A percentile compares a stretch with the other conserved stretches of the same genome.
Conservation (phyloP, 2,797 vertebrate genomes). For the Sebastes steindachneri region DNA sequence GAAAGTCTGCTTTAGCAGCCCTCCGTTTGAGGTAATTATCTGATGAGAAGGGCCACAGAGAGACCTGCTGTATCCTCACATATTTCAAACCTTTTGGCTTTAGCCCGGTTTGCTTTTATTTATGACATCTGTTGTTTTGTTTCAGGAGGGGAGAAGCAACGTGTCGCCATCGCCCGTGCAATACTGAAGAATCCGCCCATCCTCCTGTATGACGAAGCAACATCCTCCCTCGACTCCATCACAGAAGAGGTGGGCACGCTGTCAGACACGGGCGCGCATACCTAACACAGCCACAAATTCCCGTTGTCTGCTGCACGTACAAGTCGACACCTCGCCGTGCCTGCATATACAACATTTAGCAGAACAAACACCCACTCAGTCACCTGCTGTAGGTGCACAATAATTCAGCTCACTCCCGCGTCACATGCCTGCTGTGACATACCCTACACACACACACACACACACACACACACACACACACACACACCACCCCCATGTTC, state of each 20-base stretch:
- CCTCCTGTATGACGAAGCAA: conserved; percentile 97
- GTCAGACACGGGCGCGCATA: background rate
- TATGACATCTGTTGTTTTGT: conserved; percentile 14
- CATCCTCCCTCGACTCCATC: conserved; percentile 98
- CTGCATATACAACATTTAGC: conserved; percentile 58
- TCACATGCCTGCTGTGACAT: conserved; percentile 65
- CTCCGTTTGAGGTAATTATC: conserved; percentile 41
- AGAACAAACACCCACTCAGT: conserved; percentile 69
- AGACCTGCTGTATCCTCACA: background rate
- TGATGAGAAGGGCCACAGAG: conserved; percentile 10
- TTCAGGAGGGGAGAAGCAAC: conserved; percentile 97
- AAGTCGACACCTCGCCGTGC: conserved; percentile 22
- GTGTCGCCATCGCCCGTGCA: conserved; percentile 95
- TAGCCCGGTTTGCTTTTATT: background rate
- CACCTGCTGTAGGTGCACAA: conserved; percentile 69
- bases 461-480: background rate
- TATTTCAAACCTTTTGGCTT: conserved; percentile 3
- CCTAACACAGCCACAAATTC: conserved; percentile 19
- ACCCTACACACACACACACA: conserved; percentile 3
- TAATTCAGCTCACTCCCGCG: conserved; percentile 63
- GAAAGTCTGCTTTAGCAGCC: conserved; percentile 28
- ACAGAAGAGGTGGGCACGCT: conserved; percentile 92
- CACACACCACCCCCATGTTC: conserved; percentile 51
- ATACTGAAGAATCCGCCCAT: conserved; percentile 95
- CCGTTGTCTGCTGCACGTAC: background rate